Evolutionary conservation across 2,113 vertebrate species (phyloP), one percentile per base, ranked within the genome.

Genomic region (Amblyopsis rosae): DNA sequence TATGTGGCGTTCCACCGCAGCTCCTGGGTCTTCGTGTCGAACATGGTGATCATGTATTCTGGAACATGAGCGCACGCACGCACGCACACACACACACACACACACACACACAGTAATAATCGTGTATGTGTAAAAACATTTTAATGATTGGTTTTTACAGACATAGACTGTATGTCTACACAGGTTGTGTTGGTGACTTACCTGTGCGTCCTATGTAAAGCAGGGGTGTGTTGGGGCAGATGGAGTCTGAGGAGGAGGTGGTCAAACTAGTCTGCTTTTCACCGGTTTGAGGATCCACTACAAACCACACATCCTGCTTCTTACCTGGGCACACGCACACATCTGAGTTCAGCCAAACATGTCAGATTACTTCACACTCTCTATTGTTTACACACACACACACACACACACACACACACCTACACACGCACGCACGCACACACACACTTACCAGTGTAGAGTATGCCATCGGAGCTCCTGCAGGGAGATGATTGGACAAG

Each of bases 31-130:
- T 94, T 96, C 0, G 95, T 98, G 89, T 99, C 95, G 0, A 96
- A 96, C 95, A 99, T 99, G 75, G 96, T 98, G 78, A 99, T 94
- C 66, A 95, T 87, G 1, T 99, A 99, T 79, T 98, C 97, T 99
- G 88, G 12, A 75, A 73, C 57, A 41, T 19, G 26, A 57, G 12
- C n/a, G 0, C 17, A 65, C 12, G 60, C 32, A 58, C 35, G 3
- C 0, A 60, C 9, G 45, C 59, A 72, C 17, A 70, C 7, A 45
- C 13, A 11, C n/a, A 56, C 57, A 70, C 4, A 68, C 57, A 74
- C 17, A 65, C 5, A 26, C 3, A 1, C 5, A 19, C 6, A 4
- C 10, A 19, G n/a, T 8, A 51, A 12, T 47, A 1, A 45, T 57
- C n/a, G n/a, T n/a, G n/a, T n/a, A n/a, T n/a, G n/a, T n/a, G n/a